phyloP scores from a whole-genome alignment of 2,888 invertebrate genomes.

The Phymatocera aterrima region DNA sequence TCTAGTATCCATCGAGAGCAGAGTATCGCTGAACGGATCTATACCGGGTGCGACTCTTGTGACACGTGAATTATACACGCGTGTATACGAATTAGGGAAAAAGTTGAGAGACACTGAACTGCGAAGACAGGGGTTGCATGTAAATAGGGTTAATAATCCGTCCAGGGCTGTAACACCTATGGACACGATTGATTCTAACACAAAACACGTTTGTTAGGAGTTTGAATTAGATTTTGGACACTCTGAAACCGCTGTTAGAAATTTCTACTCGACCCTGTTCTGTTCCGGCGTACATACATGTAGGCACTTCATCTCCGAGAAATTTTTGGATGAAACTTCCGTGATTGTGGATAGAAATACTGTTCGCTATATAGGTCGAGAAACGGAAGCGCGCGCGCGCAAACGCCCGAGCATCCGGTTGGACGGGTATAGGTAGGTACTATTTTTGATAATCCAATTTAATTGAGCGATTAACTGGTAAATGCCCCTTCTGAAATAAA shows the following conservation, averaged over 20 bases:
- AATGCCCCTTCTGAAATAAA: slow-evolving; percentile 61
- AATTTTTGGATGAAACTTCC: not conserved
- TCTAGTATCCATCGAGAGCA: not conserved
- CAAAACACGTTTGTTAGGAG: not conserved
- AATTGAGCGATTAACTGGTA: slow-evolving; percentile 74
- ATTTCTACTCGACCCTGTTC: not conserved
- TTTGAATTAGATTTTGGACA: not conserved
- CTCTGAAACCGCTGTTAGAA: not conserved
- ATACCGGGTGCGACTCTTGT: too few species aligned
- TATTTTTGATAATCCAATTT: slow-evolving; percentile 72
- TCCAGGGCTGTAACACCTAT: slow-evolving; percentile 28
- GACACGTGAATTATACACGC: not conserved
- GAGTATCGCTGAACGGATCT: too few species aligned
- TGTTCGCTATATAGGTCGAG: not conserved
- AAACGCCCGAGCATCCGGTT: slow-evolving; percentile 26
- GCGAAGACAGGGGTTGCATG: slow-evolving; percentile 29
- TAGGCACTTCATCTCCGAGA: not conserved
- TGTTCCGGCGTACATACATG: too few species aligned
- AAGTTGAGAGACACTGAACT: slow-evolving; percentile 35
- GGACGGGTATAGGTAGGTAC: slow-evolving; percentile 46
- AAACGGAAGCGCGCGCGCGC: not conserved
- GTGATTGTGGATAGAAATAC: not conserved
- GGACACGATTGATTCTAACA: slow-evolving; percentile 33
- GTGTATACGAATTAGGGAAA: not conserved
- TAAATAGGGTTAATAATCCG: slow-evolving; percentile 38